These are phyloP conservation scores for Drosophila ficusphila DNA, from an alignment of 1,140 invertebrate species.

Conservation along the genomic window DNA sequence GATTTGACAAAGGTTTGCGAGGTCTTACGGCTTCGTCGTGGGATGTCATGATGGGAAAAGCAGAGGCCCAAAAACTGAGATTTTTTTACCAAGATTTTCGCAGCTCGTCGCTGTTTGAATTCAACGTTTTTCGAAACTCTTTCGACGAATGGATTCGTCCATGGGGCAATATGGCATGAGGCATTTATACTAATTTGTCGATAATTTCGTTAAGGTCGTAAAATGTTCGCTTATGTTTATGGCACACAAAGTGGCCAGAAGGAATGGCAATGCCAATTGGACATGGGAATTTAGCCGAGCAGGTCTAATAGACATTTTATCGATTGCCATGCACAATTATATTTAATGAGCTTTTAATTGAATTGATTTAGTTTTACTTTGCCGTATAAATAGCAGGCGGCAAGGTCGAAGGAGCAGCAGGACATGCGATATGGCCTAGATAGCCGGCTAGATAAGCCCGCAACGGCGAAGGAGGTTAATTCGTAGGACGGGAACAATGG, in stretches of 20 bases:
- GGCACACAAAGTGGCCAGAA: constrained; percentile 28
- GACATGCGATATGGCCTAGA: constrained; percentile 27
- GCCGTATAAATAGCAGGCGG: constrained; percentile 24
- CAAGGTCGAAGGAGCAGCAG: constrained; percentile 21
- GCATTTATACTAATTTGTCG: constrained; percentile 78
- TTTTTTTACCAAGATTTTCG: background rate
- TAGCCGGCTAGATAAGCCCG: constrained; percentile 2
- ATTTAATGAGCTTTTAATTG: constrained; percentile 78
- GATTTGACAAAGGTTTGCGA: constrained; percentile 49
- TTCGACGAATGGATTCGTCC: background rate
- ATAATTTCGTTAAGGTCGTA: constrained; percentile 71
- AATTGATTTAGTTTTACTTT: constrained; percentile 68
- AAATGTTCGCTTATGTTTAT: constrained; percentile 52
- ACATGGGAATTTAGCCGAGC: constrained; percentile 31
- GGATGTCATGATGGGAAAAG: background rate
- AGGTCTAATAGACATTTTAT: constrained; percentile 63
- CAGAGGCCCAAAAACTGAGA: too few species aligned
- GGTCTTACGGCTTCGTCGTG: background rate
- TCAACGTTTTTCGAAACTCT: too few species aligned
- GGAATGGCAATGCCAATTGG: constrained; percentile 11
- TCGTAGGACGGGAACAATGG: background rate
- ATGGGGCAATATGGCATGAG: constrained; percentile 23
- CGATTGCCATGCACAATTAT: constrained; percentile 68
- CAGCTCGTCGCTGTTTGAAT: constrained; percentile 24
- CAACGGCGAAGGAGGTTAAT: background rate